A percentile compares a stretch with the other conserved stretches of the same genome.
These are phyloP conservation scores for Sander lucioperca DNA, from an alignment of 2,113 vertebrate species.

Conservation along the genomic window DNA sequence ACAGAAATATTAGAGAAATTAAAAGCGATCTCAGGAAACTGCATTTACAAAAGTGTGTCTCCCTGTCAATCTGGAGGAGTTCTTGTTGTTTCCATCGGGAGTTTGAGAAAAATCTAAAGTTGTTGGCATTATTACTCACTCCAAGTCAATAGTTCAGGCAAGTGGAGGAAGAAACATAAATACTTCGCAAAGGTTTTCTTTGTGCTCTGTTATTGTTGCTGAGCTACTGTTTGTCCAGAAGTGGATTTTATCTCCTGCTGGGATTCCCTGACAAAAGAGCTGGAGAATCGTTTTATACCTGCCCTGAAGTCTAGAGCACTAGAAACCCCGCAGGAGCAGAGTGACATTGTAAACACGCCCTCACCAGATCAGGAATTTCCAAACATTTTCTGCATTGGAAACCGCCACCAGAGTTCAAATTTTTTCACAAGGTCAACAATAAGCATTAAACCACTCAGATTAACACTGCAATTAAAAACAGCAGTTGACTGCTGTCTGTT, in stretches of 20 bases:
- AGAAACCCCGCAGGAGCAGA: slow-evolving; percentile 25
- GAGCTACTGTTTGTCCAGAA: slow-evolving; percentile 30
- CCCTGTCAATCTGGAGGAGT: slow-evolving; percentile 16
- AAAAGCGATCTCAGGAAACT: slow-evolving; percentile 31
- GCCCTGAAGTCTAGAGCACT: slow-evolving; percentile 33
- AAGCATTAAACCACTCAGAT: neutral
- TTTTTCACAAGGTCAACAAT: slow-evolving; percentile 2
- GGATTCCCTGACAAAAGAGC: slow-evolving; percentile 45
- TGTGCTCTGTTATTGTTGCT: neutral
- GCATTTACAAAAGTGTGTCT: slow-evolving; percentile 5
- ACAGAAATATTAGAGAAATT: slow-evolving; percentile 52
- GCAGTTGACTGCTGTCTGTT: neutral
- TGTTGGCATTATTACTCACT: slow-evolving; percentile 42
- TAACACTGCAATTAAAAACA: slow-evolving; percentile 2
- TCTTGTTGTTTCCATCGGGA: slow-evolving; percentile 25
- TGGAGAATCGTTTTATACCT: slow-evolving; percentile 44
- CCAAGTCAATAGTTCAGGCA: slow-evolving; percentile 17
- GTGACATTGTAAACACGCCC: slow-evolving; percentile 52
- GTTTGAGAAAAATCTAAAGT: slow-evolving; percentile 40
- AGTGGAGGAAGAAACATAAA: slow-evolving; percentile 41
- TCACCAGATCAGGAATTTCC: slow-evolving; percentile 10
- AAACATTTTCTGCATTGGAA: neutral
- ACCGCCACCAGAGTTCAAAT: neutral
- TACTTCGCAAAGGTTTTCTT: slow-evolving; percentile 41
- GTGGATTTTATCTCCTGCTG: slow-evolving; percentile 52